phyloP scores from a whole-genome alignment of 2,797 vertebrate species.

The Myotis pilosus region DNA sequence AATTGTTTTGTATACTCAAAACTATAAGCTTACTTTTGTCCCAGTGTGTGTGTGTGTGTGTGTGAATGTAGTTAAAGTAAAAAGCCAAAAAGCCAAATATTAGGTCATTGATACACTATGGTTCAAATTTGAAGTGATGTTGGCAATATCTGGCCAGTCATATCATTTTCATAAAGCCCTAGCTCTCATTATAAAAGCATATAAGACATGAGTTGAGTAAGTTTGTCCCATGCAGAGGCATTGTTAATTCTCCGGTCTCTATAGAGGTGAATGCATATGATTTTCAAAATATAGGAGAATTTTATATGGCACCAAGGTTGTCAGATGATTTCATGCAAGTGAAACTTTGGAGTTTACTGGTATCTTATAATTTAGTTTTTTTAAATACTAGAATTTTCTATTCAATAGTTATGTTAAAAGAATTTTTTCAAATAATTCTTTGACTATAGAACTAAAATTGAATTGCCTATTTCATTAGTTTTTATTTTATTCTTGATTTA shows the following conservation, averaged over 20 bases:
- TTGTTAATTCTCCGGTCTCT: background rate
- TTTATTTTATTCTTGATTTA: background rate
- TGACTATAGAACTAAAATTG: background rate
- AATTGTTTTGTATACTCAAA: background rate
- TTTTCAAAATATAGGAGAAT: slow-evolving; percentile 33
- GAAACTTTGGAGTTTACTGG: background rate
- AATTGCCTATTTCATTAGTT: background rate
- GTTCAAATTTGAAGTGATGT: slow-evolving; percentile 24
- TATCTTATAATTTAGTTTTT: background rate
- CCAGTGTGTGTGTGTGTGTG: background rate
- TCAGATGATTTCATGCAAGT: slow-evolving; percentile 13
- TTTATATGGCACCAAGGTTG: slow-evolving; percentile 20
- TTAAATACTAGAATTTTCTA: slow-evolving; percentile 10
- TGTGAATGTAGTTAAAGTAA: slow-evolving; percentile 21
- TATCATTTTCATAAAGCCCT: background rate
- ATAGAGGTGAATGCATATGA: background rate
- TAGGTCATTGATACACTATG: background rate
- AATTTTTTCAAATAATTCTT: background rate
- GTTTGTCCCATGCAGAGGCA: background rate
- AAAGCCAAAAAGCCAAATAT: background rate
- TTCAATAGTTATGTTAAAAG: background rate
- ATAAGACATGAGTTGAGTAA: background rate
- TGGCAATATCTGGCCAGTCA: background rate
- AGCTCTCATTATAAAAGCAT: background rate
- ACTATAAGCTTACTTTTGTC: background rate